Evolutionary conservation across 2,888 invertebrate genomes (phyloP), one percentile per base, ranked within the genome.

Genomic region (Chouioia cunea): DNA sequence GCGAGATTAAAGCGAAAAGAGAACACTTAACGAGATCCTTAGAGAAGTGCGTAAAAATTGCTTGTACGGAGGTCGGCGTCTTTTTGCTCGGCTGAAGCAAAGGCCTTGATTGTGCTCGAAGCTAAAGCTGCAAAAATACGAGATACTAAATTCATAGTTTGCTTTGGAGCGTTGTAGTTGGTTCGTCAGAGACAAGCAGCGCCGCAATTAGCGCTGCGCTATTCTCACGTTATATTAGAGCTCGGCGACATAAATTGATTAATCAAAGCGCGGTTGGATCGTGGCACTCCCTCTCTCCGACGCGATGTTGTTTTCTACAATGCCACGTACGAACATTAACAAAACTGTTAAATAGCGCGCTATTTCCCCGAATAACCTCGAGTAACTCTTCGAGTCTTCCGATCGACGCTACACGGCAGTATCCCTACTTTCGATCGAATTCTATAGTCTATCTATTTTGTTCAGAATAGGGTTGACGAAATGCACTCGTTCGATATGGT

Each of bases 141-240:
- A 59, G 58, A 58, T 16, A 22, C 44, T 59, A 27, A 66, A 58
- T 66, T 59, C 52, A 59, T 48, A 22, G 8, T 8, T 22, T 56
- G 20, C n/a, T n/a, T n/a, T n/a, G n/a, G n/a, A n/a, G 15, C 54
- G 16, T 23, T 18, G n/a, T 48, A 53, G 47, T 50, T 16, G 47
- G 36, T 56, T 65, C 54, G 23, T 54, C 27, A 67, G 53, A 53
- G n/a, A n/a, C n/a, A 53, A 27, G 52, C 57, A 53, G 43, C 46
- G 15, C 43, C 60, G 53, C n/a, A 54, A 53, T 67, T 53, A 60
- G 59, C 65, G 73, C 59, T 63, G 73, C 60, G 73, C 77, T 78
- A 79, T 77, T n/a, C n/a, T n/a, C n/a, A n/a, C n/a, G n/a, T n/a
- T 73, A 73, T 78, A 73, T 79, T 75, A 76, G n/a, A n/a, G 64